phyloP scores from a whole-genome alignment of 2,888 invertebrate species.

The Synergus japonicus region DNA sequence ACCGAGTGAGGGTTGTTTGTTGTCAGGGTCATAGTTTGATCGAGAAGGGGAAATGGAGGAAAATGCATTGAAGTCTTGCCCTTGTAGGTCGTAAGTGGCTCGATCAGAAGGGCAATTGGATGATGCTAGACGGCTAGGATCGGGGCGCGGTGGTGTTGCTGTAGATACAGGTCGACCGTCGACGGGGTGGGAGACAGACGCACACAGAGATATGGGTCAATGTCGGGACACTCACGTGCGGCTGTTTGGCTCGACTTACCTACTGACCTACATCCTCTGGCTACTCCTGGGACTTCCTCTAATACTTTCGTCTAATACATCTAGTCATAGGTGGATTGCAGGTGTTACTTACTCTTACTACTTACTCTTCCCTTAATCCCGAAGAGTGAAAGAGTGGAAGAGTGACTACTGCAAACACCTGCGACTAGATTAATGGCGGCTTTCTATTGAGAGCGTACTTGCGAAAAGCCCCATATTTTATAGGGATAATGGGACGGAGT shows the following conservation, averaged over 20 bases:
- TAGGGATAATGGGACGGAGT: neutral
- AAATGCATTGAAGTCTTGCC: conserved; percentile 10
- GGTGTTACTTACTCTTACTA: no score
- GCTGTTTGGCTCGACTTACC: conserved; percentile 69
- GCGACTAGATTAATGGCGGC: conserved; percentile 12
- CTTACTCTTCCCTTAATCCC: neutral
- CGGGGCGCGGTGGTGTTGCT: no score
- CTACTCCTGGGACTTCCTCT: conserved; percentile 40
- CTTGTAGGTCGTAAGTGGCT: neutral
- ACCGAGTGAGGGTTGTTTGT: neutral
- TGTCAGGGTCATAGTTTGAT: conserved; percentile 10
- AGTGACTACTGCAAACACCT: neutral
- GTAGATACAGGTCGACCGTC: conserved; percentile 35
- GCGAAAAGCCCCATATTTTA: neutral
- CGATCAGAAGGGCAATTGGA: conserved; percentile 14
- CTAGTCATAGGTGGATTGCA: neutral
- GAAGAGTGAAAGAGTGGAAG: neutral
- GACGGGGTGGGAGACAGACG: conserved; percentile 49
- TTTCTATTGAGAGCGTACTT: neutral
- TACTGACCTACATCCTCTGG: conserved; percentile 68
- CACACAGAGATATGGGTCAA: conserved; percentile 69
- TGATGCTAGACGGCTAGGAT: neutral
- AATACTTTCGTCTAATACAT: neutral
- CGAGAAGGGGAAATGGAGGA: neutral
- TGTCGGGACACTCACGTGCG: conserved; percentile 69